These are phyloP conservation scores for Slavum lentiscoides DNA, from an alignment of 2,888 invertebrate genomes.

Conservation along the genomic window DNA sequence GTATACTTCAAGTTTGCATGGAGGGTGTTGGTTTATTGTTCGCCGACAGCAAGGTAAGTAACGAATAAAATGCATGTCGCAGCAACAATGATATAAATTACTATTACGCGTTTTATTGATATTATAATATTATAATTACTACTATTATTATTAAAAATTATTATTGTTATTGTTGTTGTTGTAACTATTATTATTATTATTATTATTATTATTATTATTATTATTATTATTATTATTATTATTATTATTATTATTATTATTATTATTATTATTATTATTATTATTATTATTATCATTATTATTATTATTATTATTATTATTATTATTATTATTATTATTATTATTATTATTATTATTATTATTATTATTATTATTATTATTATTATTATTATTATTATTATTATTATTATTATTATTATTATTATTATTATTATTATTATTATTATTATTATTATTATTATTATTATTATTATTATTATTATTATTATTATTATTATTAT, in stretches of 20 bases:
- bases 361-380: constrained; percentile 19
- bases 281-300: not conserved
- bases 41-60: constrained; percentile 96
- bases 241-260: constrained; percentile 25
- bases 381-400: constrained; percentile 28
- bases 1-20: constrained; percentile 97
- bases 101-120: no score
- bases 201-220: constrained; percentile 13
- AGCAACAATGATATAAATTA: not conserved
- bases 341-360: not conserved
- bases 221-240: constrained; percentile 22
- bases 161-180: no score
- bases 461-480: constrained; percentile 27
- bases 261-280: constrained; percentile 1
- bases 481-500: not conserved
- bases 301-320: not conserved
- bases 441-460: constrained; percentile 8
- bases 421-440: constrained; percentile 3
- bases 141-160: no score
- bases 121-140: no score
- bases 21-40: constrained; percentile 98
- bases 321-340: constrained; percentile 16
- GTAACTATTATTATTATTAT: no score
- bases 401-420: constrained; percentile 2
- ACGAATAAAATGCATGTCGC: constrained; percentile 10